phyloP scores from a whole-genome alignment of 2,113 vertebrate genomes.

The Hyla sarda region DNA sequence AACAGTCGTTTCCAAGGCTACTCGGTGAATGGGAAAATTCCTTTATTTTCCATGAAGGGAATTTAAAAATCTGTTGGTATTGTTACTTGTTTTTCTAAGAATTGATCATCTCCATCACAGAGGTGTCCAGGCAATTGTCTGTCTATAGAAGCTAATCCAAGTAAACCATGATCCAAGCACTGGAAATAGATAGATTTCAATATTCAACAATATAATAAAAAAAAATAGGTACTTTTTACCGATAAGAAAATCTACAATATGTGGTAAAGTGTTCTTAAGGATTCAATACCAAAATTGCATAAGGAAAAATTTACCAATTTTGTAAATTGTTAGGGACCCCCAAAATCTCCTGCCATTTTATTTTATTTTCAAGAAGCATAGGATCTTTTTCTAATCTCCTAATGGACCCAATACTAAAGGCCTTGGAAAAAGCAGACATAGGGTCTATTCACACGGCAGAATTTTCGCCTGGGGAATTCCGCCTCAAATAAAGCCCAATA shows the following conservation, averaged over 20 bases:
- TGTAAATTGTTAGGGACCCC: too few species aligned
- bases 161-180: neutral
- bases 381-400: too few species aligned
- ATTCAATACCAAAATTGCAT: neutral
- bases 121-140: neutral
- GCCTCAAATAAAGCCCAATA: too few species aligned
- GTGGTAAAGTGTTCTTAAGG: neutral
- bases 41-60: constrained; percentile 19
- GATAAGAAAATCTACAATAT: neutral
- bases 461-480: too few species aligned
- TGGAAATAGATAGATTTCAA: neutral
- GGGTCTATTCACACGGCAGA: too few species aligned
- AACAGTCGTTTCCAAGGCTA: constrained; percentile 40
- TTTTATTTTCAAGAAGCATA: too few species aligned
- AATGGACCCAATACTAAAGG: too few species aligned
- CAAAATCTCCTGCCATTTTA: too few species aligned
- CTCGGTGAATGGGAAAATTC: constrained; percentile 33
- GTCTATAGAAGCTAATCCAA: neutral
- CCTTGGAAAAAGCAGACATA: too few species aligned
- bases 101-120: neutral
- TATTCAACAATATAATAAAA: neutral
- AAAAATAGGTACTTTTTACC: neutral
- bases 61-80: constrained; percentile 43
- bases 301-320: too few species aligned
- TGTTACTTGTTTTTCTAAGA: constrained; percentile 34